Evolutionary conservation across 2,113 vertebrate species (phyloP).

Genomic region (Planiliza haematocheilus): DNA sequence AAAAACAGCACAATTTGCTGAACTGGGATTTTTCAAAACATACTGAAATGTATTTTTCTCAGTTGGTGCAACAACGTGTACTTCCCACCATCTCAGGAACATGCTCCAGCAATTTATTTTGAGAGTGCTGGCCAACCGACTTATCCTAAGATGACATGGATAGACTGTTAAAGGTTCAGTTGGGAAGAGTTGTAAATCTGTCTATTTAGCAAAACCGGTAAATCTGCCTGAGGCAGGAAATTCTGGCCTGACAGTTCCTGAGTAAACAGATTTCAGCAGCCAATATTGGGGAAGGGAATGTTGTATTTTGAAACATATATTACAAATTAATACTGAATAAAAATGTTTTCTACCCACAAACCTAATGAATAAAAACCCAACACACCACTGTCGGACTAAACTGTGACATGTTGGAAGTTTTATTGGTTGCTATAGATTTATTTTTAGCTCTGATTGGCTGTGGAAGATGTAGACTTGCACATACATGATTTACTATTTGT

Average conservation of each 20-base stretch:
- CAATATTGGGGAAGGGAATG: background rate
- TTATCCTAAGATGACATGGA: slow-evolving; percentile 52
- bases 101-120: slow-evolving; percentile 38
- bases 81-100: slow-evolving; percentile 43
- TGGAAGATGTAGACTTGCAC: too few species aligned
- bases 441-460: too few species aligned
- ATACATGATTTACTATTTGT: too few species aligned
- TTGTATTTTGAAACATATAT: slow-evolving; percentile 1
- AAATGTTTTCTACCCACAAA: background rate
- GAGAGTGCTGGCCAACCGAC: background rate
- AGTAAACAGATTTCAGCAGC: slow-evolving; percentile 15
- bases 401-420: too few species aligned
- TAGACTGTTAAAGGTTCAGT: slow-evolving; percentile 38
- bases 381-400: too few species aligned
- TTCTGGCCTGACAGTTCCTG: slow-evolving; percentile 32
- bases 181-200: slow-evolving; percentile 60
- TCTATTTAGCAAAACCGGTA: slow-evolving; percentile 60
- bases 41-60: slow-evolving; percentile 51
- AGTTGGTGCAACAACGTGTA: slow-evolving; percentile 37
- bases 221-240: slow-evolving; percentile 48
- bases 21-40: slow-evolving; percentile 38
- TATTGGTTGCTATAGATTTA: too few species aligned
- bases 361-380: too few species aligned
- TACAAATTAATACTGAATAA: background rate
- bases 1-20: slow-evolving; percentile 9